These are phyloP conservation scores for Ennomos fuscantarius DNA, from an alignment of 2,888 invertebrate species.

Conservation along the genomic window DNA sequence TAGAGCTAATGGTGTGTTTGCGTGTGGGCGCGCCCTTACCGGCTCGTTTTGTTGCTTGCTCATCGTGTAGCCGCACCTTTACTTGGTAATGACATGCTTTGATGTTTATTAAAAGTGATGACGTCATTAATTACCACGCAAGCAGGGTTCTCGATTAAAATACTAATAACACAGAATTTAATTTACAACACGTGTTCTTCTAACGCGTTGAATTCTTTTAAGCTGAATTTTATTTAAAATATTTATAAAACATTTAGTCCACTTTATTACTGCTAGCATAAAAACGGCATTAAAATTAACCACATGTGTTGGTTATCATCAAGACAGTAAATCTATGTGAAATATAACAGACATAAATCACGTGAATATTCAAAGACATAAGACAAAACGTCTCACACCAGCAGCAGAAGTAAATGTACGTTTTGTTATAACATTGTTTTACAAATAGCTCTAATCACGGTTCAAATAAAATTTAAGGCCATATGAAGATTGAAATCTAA, in stretches of 20 bases:
- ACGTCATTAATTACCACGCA: constrained; percentile 33
- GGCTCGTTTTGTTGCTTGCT: constrained; percentile 40
- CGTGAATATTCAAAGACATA: constrained; percentile 33
- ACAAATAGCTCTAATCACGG: constrained; percentile 67
- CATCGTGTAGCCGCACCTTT: constrained; percentile 57
- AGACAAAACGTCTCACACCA: constrained; percentile 52
- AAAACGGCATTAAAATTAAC: constrained; percentile 24
- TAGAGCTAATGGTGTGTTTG: constrained; percentile 71
- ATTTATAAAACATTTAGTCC: constrained; percentile 3
- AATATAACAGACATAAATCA: constrained; percentile 47
- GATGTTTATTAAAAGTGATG: constrained; percentile 43
- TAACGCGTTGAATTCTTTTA: constrained; percentile 33
- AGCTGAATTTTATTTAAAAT: constrained; percentile 8
- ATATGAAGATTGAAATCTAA: constrained; percentile 63
- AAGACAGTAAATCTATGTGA: constrained; percentile 43
- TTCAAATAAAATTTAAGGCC: constrained; percentile 59
- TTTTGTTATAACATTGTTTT: constrained; percentile 64
- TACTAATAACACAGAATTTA: background rate
- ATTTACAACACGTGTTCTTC: background rate
- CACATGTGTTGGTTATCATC: constrained; percentile 30
- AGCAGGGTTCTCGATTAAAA: constrained; percentile 5
- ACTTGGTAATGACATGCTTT: constrained; percentile 40
- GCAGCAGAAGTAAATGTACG: constrained; percentile 48
- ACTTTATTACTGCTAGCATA: constrained; percentile 12
- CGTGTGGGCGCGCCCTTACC: constrained; percentile 73